Conservation (phyloP, 2,113 vertebrate genomes). For the Entelurus aequoreus region DNA sequence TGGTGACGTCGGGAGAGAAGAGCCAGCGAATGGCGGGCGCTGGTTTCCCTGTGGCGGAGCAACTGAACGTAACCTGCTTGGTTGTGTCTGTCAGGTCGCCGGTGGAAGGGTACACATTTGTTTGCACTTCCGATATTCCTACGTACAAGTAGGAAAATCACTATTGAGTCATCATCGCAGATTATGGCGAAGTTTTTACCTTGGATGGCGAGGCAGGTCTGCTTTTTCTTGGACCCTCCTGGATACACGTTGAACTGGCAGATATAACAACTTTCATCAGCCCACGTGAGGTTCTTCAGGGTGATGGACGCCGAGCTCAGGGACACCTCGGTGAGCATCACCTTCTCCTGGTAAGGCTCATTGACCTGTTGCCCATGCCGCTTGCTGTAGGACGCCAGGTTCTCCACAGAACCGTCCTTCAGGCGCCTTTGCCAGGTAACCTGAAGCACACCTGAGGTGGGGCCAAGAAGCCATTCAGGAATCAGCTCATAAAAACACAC, state of each 20-base stretch:
- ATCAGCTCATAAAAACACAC: neutral
- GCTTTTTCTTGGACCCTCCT: slow-evolving; percentile 42
- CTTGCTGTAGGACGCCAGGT: slow-evolving; percentile 54
- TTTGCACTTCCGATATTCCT: slow-evolving; percentile 57
- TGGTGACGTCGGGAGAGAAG: accelerated
- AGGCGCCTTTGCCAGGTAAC: slow-evolving; percentile 57
- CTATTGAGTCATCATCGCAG: too few relatives aligned
- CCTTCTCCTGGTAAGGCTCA: slow-evolving; percentile 20
- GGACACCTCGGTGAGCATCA: slow-evolving; percentile 36
- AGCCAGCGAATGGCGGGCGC: slow-evolving; percentile 55
- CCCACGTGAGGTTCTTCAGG: slow-evolving; percentile 45
- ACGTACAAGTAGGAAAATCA: neutral
- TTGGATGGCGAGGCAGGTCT: slow-evolving; percentile 59
- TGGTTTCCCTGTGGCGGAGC: slow-evolving; percentile 69
- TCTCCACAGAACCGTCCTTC: slow-evolving; percentile 12
- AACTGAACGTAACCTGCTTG: slow-evolving; percentile 38
- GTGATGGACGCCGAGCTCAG: slow-evolving; percentile 50
- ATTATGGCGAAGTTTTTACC: slow-evolving; percentile 37
- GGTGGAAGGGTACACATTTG: neutral
- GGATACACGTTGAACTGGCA: slow-evolving; percentile 68
- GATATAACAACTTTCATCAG: slow-evolving; percentile 63
- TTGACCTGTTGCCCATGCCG: slow-evolving; percentile 43
- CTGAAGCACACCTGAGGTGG: slow-evolving; percentile 50
- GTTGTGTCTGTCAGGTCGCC: accelerated
- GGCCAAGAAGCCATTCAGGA: neutral